phyloP scores from a whole-genome alignment of 2,888 invertebrate genomes.

The Hanleya hanleyi region DNA sequence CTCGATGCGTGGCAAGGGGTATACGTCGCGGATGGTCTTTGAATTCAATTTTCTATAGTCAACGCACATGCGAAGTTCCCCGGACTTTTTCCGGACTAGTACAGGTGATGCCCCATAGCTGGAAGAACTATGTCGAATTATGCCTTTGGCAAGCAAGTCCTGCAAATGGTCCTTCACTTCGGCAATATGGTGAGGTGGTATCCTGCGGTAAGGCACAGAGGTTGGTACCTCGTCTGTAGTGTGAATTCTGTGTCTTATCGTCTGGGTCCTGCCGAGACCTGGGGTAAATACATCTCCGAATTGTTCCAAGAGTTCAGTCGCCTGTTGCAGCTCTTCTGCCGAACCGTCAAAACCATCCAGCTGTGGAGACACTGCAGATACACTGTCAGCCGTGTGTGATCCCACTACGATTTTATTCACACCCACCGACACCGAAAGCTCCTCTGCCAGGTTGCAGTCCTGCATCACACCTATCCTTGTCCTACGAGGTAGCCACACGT shows the following conservation, averaged over 20 bases:
- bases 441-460: neutral
- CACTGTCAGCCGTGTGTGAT: neutral
- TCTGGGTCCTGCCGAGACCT: neutral
- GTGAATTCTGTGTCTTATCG: neutral
- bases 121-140: neutral
- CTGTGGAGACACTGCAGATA: neutral
- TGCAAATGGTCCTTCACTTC: neutral
- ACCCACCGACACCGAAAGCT: neutral
- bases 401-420: neutral
- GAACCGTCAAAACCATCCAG: neutral
- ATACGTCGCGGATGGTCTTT: constrained; percentile 8
- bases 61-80: neutral
- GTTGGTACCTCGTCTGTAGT: neutral
- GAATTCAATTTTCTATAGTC: neutral
- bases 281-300: neutral
- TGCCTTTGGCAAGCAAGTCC: neutral
- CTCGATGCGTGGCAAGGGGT: constrained; percentile 10
- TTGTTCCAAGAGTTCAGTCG: neutral
- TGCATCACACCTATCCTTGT: neutral
- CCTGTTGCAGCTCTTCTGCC: neutral
- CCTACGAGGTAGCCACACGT: neutral
- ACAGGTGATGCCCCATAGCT: neutral
- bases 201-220: neutral
- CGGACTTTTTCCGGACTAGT: neutral
- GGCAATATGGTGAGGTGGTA: neutral